Percentiles rank a stretch among this genome's conserved stretches.
phyloP scores from a whole-genome alignment of 2,797 vertebrate genomes.

The Lagodon rhomboides region DNA sequence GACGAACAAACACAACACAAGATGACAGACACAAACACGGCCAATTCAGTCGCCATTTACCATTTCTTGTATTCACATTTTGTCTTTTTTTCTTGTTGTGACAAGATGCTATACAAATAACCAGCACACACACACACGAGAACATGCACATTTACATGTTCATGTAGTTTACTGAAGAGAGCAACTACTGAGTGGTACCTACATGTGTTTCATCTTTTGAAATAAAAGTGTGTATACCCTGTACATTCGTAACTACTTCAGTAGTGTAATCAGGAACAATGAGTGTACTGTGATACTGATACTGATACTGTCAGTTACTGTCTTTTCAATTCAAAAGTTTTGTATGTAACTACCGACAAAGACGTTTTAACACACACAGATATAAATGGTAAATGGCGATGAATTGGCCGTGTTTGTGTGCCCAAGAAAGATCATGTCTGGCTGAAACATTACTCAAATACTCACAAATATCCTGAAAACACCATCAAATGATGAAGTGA shows the following conservation, averaged over 20 bases:
- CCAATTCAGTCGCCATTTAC: background rate
- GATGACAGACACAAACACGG: slow-evolving; percentile 4
- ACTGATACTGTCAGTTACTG: background rate
- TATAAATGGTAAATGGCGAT: too few relatives aligned
- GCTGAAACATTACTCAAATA: too few relatives aligned
- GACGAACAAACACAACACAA: slow-evolving; percentile 15
- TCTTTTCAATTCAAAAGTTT: background rate
- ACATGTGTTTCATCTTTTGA: background rate
- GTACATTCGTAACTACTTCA: background rate
- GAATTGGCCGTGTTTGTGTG: too few relatives aligned
- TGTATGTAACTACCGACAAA: too few relatives aligned
- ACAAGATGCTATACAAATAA: background rate
- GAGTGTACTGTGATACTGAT: background rate
- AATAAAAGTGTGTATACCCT: background rate
- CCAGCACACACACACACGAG: too few relatives aligned
- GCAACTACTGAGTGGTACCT: background rate
- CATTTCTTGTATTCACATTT: background rate
- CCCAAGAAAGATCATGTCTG: too few relatives aligned
- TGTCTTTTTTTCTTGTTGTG: background rate
- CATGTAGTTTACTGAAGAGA: background rate
- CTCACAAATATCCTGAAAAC: too few relatives aligned
- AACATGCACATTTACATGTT: background rate
- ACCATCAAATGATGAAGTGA: background rate
- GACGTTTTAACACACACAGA: too few relatives aligned
- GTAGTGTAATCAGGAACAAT: background rate